Percentiles rank a stretch among this genome's conserved stretches.
Evolutionary conservation across 2,797 vertebrate genomes (phyloP).

Genomic region (Craterocephalus amniculus): DNA sequence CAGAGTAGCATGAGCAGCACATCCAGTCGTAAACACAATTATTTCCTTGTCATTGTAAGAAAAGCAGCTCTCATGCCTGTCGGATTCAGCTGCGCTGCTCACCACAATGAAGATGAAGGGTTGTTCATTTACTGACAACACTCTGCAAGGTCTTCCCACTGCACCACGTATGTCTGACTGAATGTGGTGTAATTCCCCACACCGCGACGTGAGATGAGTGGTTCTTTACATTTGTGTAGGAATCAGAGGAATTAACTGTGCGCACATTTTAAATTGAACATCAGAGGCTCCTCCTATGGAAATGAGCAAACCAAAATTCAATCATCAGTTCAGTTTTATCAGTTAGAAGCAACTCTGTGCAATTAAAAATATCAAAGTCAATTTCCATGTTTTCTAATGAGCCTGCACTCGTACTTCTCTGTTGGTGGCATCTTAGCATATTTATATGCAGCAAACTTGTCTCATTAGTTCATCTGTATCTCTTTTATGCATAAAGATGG

Average conservation of each 20-base stretch:
- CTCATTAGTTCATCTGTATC: not conserved
- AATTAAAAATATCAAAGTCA: conserved; percentile 36
- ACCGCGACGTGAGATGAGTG: conserved; percentile 13
- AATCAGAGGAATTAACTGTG: conserved; percentile 14
- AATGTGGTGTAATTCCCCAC: conserved; percentile 15
- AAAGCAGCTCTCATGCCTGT: not conserved
- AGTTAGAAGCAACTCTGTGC: conserved; percentile 1
- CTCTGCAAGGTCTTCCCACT: not conserved
- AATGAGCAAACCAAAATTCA: conserved; percentile 39
- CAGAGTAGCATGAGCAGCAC: not conserved
- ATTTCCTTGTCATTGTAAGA: conserved; percentile 19
- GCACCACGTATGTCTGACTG: conserved; percentile 17
- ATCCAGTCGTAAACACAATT: not conserved
- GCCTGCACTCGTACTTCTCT: not conserved
- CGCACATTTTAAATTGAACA: conserved; percentile 9
- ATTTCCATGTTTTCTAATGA: not conserved
- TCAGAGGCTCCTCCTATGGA: conserved; percentile 26
- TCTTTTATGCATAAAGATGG: conserved; percentile 16
- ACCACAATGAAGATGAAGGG: conserved; percentile 15
- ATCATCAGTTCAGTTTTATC: conserved; percentile 30
- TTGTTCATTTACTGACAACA: conserved; percentile 4
- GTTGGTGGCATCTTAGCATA: conserved; percentile 8
- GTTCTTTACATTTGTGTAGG: conserved; percentile 5
- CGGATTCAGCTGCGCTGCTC: not conserved
- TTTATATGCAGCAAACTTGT: not conserved